Conservation (phyloP, 2,888 invertebrate species). For the Hydrotaea diabolus region DNA sequence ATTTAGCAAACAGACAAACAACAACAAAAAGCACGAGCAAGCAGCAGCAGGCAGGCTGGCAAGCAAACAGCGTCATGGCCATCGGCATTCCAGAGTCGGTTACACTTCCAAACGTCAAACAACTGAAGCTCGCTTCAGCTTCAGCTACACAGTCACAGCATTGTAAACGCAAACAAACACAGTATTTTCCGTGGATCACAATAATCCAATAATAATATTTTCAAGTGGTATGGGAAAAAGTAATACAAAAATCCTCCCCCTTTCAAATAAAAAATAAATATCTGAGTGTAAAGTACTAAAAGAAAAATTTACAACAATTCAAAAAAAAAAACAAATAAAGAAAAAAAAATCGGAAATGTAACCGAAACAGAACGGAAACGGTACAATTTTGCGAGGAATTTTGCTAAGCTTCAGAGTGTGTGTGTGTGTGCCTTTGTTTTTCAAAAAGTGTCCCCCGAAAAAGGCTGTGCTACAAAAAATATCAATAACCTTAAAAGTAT, state of each 20-base stretch:
- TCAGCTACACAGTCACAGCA: constrained; percentile 34
- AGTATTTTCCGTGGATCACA: constrained; percentile 51
- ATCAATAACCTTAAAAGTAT: constrained; percentile 19
- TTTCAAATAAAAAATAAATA: not conserved
- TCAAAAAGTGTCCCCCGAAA: too few relatives aligned
- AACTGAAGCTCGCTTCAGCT: constrained; percentile 63
- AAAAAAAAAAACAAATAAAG: constrained; percentile 29
- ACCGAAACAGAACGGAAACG: constrained; percentile 46
- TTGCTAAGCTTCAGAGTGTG: not conserved
- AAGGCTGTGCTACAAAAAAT: constrained; percentile 10
- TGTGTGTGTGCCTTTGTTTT: too few relatives aligned
- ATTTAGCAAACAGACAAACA: constrained; percentile 61
- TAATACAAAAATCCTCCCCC: not conserved
- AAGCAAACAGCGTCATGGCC: constrained; percentile 67
- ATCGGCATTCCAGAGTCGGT: constrained; percentile 66
- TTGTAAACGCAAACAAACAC: constrained; percentile 24
- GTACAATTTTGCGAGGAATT: constrained; percentile 46
- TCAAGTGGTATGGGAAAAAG: constrained; percentile 53
- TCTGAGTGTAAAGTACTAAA: not conserved
- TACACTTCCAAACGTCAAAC: constrained; percentile 66
- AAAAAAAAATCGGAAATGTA: not conserved
- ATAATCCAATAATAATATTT: constrained; percentile 35
- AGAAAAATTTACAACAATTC: constrained; percentile 10
- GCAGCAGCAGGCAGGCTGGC: constrained; percentile 57
- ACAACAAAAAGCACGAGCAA: not conserved